A percentile compares a stretch with the other conserved stretches of the same genome.
Evolutionary conservation across 2,797 vertebrate genomes (phyloP).

Genomic region (Danio choprae): DNA sequence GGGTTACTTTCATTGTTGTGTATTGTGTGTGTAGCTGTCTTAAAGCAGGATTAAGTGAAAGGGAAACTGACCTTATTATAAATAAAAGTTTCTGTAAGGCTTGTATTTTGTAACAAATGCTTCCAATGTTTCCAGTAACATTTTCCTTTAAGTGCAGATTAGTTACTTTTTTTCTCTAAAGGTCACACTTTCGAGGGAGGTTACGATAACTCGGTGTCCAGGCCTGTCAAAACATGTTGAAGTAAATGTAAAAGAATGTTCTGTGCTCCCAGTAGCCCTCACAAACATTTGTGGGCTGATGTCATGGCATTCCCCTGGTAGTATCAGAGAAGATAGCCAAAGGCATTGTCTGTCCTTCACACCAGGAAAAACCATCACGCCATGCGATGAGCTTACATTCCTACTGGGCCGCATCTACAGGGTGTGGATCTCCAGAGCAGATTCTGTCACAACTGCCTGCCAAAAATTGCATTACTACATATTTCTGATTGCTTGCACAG

Average conservation of each 20-base stretch:
- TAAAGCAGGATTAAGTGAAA: not conserved
- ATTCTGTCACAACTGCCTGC: slow-evolving; percentile 11
- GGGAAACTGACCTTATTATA: not conserved
- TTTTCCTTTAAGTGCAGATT: not conserved
- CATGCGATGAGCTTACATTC: slow-evolving; percentile 47
- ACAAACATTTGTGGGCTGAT: slow-evolving; percentile 59
- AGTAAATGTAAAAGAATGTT: slow-evolving; percentile 61
- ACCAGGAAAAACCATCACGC: slow-evolving; percentile 40
- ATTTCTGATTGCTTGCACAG: slow-evolving; percentile 11
- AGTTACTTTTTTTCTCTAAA: not conserved
- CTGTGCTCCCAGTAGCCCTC: slow-evolving; percentile 34
- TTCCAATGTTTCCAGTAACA: not conserved
- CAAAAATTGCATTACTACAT: slow-evolving; percentile 29
- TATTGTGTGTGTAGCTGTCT: not conserved
- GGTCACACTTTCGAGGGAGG: not conserved
- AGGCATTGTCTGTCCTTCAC: slow-evolving; percentile 40
- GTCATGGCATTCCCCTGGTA: slow-evolving; percentile 53
- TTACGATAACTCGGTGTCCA: slow-evolving; percentile 8
- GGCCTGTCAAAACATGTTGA: slow-evolving; percentile 64
- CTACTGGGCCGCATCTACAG: slow-evolving; percentile 46
- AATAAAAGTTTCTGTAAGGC: not conserved
- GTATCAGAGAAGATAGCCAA: slow-evolving; percentile 47
- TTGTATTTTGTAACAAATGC: not conserved
- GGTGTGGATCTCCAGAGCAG: slow-evolving; percentile 20
- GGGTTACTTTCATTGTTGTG: not conserved